Evolutionary conservation across 2,888 invertebrate genomes (phyloP), one percentile per base, ranked within the genome.

Genomic region (Taphrorychus bicolor): DNA sequence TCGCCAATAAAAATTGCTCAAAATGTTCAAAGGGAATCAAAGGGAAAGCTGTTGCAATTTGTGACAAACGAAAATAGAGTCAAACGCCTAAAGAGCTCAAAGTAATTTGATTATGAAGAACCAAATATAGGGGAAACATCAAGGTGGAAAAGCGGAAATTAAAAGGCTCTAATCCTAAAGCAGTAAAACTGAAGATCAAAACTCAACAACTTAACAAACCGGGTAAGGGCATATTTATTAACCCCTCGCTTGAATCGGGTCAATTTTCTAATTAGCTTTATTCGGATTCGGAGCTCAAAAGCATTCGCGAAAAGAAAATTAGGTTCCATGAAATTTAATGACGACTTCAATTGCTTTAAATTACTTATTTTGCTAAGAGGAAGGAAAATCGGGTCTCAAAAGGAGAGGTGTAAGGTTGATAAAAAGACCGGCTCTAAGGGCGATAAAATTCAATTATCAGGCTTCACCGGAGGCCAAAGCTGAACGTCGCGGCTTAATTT

Each of bases 191-290:
- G n/a, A n/a, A 32, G 32, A 11, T 32, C 11, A 32, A 3, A 32
- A 32, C 11, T 7, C 32, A 32, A 32, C 32, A 32, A 11, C 11
- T 32, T 9, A 1, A 11, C 1, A 7, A 11, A 11, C 32, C 9
- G 32, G 3, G 11, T 32, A 32, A 32, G 32, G 32, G 9, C 53
- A 22, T 2, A 53, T 53, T 53, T 53, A 53, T 53, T 53, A 53
- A n/a, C 22, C 23, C 19, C 21, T n/a, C n/a, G n/a, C 23, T 53
- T 53, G 22, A 53, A 53, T 53, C 23, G 23, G 22, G 53, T 53
- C 53, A 53, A 23, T 22, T 53, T 53, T 53, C 53, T 53, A 53
- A 53, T 53, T 53, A 53, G 53, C 21, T 23, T 16, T n/a, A 2
- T 53, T 53, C 24, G 23, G 21, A 53, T 53, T 53, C 9, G 23